A percentile compares a stretch with the other conserved stretches of the same genome.
Conservation (phyloP, 2,797 vertebrate genomes). For the Cercopithecus mitis region DNA sequence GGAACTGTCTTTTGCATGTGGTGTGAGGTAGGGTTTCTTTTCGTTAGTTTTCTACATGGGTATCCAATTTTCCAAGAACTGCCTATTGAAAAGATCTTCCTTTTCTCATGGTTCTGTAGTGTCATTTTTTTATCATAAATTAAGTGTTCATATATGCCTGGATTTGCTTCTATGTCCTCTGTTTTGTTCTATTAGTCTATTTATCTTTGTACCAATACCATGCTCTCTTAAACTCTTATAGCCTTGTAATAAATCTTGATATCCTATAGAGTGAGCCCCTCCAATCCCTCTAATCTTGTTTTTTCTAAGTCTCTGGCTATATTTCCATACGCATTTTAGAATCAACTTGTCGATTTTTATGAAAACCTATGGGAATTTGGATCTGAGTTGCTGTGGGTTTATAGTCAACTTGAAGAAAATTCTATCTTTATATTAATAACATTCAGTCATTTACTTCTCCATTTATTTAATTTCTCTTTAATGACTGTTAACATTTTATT, state of each 20-base stretch:
- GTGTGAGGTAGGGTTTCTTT: neutral
- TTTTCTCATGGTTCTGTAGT: neutral
- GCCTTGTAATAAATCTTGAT: neutral
- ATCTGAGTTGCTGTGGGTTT: neutral
- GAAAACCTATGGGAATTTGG: neutral
- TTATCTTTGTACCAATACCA: neutral
- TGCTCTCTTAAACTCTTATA: neutral
- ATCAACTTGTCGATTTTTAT: neutral
- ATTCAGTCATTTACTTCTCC: neutral
- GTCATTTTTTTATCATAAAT: neutral
- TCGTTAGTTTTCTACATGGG: neutral
- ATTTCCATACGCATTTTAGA: slow-evolving; percentile 20
- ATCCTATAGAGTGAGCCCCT: neutral
- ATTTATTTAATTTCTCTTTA: slow-evolving; percentile 21
- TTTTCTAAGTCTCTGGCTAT: neutral
- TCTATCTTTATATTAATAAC: slow-evolving; percentile 5
- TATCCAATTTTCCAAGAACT: neutral
- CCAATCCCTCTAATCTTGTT: neutral
- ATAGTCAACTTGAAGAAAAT: slow-evolving; percentile 15
- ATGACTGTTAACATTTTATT: neutral
- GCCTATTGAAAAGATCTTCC: neutral
- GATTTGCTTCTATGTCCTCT: neutral
- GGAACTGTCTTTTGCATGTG: neutral
- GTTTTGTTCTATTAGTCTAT: neutral
- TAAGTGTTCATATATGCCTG: neutral